Conservation (phyloP, 1,140 invertebrate genomes). For the Conus betulinus region DNA sequence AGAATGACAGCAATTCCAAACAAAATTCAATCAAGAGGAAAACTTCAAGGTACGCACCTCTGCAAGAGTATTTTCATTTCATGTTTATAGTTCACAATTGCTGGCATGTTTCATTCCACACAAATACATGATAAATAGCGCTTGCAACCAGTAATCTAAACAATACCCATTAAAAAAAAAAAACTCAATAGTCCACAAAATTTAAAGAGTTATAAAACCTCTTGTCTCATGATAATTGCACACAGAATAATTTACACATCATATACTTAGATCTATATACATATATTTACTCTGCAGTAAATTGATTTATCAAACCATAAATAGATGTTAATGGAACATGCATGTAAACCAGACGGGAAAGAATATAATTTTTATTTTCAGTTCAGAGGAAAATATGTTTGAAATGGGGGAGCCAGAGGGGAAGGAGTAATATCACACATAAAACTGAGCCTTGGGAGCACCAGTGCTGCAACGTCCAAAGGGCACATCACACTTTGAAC, state of each 20-base stretch:
- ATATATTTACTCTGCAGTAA: constrained; percentile 6
- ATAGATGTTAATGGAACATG: background rate
- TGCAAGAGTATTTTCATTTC: too few relatives aligned
- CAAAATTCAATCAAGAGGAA: too few relatives aligned
- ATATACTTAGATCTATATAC: constrained; percentile 22
- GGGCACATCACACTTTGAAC: background rate
- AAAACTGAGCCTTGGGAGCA: background rate
- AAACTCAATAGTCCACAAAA: background rate
- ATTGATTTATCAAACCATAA: background rate
- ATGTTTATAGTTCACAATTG: too few relatives aligned
- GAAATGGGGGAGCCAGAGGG: background rate
- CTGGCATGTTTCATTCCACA: too few relatives aligned
- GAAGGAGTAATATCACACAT: constrained; percentile 1
- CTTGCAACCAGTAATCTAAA: too few relatives aligned
- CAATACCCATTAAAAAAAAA: background rate
- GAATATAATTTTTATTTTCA: background rate
- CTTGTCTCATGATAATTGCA: too few relatives aligned
- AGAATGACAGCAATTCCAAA: too few relatives aligned
- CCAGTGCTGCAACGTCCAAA: background rate
- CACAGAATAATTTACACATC: background rate
- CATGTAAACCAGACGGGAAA: background rate
- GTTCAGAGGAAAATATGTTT: background rate
- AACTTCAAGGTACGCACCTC: too few relatives aligned
- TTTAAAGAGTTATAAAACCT: too few relatives aligned
- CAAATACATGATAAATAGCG: too few relatives aligned